Evolutionary conservation across 2,888 invertebrate species (phyloP).

Genomic region (Cylloceria caligata): DNA sequence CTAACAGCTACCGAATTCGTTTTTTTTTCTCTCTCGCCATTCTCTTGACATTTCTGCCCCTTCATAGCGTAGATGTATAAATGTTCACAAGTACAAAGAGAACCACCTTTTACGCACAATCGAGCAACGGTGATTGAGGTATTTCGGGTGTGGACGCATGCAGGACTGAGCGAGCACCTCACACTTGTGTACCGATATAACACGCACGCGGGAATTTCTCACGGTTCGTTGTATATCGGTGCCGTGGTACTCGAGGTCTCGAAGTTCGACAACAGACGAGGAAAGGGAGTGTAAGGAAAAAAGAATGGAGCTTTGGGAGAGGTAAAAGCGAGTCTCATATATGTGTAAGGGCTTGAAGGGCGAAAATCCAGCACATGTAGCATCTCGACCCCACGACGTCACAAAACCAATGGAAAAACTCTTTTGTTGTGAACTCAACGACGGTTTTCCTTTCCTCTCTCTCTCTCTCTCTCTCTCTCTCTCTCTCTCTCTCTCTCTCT

Average conservation of each 20-base stretch:
- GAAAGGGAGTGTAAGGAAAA: not conserved
- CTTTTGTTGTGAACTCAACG: conserved; percentile 60
- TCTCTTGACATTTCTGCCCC: conserved; percentile 34
- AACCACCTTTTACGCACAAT: conserved; percentile 64
- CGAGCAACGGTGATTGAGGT: conserved; percentile 60
- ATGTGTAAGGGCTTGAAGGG: not conserved
- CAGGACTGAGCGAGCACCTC: conserved; percentile 22
- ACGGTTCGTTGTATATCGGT: conserved; percentile 39
- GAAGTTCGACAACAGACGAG: conserved; percentile 1
- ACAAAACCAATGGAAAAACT: conserved; percentile 54
- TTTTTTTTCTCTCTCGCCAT: conserved; percentile 52
- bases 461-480: too few relatives aligned
- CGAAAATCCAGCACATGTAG: conserved; percentile 11
- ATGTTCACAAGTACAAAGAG: conserved; percentile 58
- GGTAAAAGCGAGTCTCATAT: conserved; percentile 29
- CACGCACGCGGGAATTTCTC: conserved; percentile 61
- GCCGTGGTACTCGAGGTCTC: not conserved
- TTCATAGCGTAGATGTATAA: conserved; percentile 26
- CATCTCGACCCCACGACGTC: conserved; percentile 44
- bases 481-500: too few relatives aligned
- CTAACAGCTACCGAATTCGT: conserved; percentile 57
- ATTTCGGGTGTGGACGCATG: conserved; percentile 41
- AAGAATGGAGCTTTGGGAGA: conserved; percentile 27
- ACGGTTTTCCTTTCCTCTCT: conserved; percentile 32
- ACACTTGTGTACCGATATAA: conserved; percentile 39